A percentile compares a stretch with the other conserved stretches of the same genome.
Evolutionary conservation across 1,140 invertebrate species (phyloP).

Genomic region (Neelides sp.): DNA sequence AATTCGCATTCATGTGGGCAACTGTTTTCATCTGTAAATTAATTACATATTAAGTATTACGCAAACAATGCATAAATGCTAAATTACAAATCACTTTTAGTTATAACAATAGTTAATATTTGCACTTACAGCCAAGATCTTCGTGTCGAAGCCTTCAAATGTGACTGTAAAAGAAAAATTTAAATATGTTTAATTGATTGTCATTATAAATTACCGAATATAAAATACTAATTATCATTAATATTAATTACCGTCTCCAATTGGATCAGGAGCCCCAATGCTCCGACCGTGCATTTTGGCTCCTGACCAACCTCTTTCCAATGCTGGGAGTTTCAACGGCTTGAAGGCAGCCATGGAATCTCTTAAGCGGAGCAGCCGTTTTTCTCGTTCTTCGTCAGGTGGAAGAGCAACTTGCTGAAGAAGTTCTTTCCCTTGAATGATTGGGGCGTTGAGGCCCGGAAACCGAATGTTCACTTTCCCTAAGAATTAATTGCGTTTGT

Average conservation of each 20-base stretch:
- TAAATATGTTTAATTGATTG: constrained; percentile 19
- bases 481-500: constrained; percentile 30
- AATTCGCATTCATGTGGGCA: constrained; percentile 67
- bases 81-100: neutral
- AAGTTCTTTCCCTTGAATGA: constrained; percentile 63
- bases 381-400: constrained; percentile 55
- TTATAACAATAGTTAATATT: constrained; percentile 5
- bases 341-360: constrained; percentile 53
- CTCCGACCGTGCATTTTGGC: constrained; percentile 64
- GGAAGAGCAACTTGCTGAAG: constrained; percentile 54
- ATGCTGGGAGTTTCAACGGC: constrained; percentile 51
- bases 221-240: constrained; percentile 9
- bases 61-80: neutral
- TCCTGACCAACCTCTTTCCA: constrained; percentile 83
- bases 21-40: constrained; percentile 50
- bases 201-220: constrained; percentile 15
- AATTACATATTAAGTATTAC: neutral
- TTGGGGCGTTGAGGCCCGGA: constrained; percentile 77
- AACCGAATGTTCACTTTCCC: constrained; percentile 69
- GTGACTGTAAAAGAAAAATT: constrained; percentile 47
- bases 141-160: constrained; percentile 78
- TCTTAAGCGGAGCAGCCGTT: constrained; percentile 54
- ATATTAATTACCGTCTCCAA: constrained; percentile 50
- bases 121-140: constrained; percentile 55
- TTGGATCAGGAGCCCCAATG: constrained; percentile 71